These are phyloP conservation scores for Dusona sp. DNA, from an alignment of 2,888 invertebrate genomes.

Conservation along the genomic window DNA sequence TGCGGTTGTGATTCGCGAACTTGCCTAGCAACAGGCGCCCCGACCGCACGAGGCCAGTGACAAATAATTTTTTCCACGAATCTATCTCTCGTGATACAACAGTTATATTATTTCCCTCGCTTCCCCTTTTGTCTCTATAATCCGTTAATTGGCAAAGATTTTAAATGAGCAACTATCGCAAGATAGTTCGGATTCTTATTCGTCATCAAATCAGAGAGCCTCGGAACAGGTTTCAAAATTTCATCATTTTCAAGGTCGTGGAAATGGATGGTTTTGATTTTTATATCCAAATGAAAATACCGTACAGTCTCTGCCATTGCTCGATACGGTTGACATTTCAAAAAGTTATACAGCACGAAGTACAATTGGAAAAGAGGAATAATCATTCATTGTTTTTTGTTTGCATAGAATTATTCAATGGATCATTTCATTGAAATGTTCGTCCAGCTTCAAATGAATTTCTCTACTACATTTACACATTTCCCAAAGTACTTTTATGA, in stretches of 20 bases:
- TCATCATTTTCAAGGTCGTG: neutral
- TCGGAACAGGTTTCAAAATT: neutral
- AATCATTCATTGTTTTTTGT: neutral
- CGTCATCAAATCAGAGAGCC: neutral
- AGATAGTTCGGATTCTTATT: neutral
- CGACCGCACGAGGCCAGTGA: slow-evolving; percentile 49
- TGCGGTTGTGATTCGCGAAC: slow-evolving; percentile 75
- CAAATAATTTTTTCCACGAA: slow-evolving; percentile 39
- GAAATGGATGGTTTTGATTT: neutral
- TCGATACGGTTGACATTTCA: neutral
- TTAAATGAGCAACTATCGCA: neutral
- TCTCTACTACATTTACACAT: neutral
- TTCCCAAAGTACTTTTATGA: neutral
- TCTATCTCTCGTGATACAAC: neutral
- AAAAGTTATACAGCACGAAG: neutral
- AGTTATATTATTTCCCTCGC: neutral
- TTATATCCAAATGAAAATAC: neutral
- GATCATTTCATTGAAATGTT: neutral
- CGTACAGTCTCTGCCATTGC: neutral
- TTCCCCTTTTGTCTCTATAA: neutral
- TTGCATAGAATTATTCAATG: neutral
- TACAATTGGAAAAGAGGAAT: neutral
- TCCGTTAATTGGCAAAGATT: neutral
- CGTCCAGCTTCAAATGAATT: neutral
- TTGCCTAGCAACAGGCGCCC: slow-evolving; percentile 77